A percentile compares a stretch with the other conserved stretches of the same genome.
These are phyloP conservation scores for Echinops telfairi DNA, from an alignment of 2,113 vertebrate species.

Conservation along the genomic window DNA sequence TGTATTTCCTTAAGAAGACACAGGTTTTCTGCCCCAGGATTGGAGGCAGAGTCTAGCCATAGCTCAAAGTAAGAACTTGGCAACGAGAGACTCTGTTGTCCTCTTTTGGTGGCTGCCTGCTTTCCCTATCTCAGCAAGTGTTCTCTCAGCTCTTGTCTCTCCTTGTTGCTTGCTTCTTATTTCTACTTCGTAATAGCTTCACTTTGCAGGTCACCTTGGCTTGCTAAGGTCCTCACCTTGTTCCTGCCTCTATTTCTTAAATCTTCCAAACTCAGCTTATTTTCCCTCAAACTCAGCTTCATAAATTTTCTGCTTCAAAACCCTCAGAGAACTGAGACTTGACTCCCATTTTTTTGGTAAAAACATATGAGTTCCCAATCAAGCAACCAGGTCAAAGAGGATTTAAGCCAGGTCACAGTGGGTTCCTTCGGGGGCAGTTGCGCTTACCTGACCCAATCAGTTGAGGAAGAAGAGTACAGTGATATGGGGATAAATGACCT, in stretches of 20 bases:
- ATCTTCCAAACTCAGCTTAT: neutral
- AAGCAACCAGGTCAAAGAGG: neutral
- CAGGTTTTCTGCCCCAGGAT: neutral
- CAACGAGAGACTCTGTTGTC: neutral
- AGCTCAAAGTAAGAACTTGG: neutral
- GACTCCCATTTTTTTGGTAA: neutral
- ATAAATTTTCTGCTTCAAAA: neutral
- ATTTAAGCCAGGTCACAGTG: neutral
- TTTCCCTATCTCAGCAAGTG: neutral
- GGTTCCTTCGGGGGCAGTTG: neutral
- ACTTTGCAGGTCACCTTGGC: neutral
- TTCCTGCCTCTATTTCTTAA: neutral
- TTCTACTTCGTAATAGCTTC: neutral
- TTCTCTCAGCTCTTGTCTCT: neutral
- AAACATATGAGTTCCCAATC: neutral
- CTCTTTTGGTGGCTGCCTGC: neutral
- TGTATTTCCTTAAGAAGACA: constrained; percentile 6
- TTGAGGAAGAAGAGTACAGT: neutral
- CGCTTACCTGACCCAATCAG: neutral
- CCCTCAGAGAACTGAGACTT: neutral
- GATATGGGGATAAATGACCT: neutral
- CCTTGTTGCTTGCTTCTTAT: neutral
- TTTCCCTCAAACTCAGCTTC: neutral
- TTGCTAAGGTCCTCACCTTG: neutral
- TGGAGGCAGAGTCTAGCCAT: neutral